phyloP scores from a whole-genome alignment of 1,140 invertebrate species.

The Sinella curviseta region DNA sequence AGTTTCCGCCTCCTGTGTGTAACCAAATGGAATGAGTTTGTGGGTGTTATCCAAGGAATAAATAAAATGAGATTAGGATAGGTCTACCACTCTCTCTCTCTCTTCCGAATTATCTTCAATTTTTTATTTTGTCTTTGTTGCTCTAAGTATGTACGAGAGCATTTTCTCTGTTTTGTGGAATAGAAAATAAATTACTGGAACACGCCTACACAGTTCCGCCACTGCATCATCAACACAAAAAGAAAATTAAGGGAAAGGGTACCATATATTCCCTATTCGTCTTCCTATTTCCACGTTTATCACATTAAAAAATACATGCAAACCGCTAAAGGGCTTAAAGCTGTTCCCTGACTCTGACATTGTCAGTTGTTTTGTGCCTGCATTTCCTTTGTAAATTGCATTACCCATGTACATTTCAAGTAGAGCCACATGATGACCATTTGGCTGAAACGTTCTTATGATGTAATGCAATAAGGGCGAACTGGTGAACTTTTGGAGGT shows the following conservation, averaged over 20 bases:
- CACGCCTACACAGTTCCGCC: slow-evolving; percentile 33
- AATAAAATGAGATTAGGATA: slow-evolving; percentile 13
- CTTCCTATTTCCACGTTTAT: background rate
- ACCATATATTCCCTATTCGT: background rate
- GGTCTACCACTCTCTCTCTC: background rate
- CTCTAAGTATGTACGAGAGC: too few relatives aligned
- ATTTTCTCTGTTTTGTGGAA: too few relatives aligned
- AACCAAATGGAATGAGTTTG: slow-evolving; percentile 7
- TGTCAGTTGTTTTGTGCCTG: too few relatives aligned
- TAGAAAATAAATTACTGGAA: slow-evolving; percentile 38
- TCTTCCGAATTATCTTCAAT: background rate
- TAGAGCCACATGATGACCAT: background rate
- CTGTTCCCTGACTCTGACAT: too few relatives aligned
- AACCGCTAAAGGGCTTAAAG: too few relatives aligned
- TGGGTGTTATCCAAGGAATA: slow-evolving; percentile 18
- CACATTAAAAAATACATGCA: background rate
- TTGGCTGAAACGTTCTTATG: background rate
- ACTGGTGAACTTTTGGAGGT: too few relatives aligned
- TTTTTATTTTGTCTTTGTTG: background rate
- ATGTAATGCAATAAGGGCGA: too few relatives aligned
- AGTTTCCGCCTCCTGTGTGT: background rate
- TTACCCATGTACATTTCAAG: slow-evolving; percentile 6
- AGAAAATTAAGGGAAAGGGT: background rate
- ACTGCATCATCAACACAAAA: background rate
- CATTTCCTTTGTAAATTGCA: background rate